These are phyloP conservation scores for Mixornis gularis DNA, from an alignment of 2,113 vertebrate genomes.

Conservation along the genomic window DNA sequence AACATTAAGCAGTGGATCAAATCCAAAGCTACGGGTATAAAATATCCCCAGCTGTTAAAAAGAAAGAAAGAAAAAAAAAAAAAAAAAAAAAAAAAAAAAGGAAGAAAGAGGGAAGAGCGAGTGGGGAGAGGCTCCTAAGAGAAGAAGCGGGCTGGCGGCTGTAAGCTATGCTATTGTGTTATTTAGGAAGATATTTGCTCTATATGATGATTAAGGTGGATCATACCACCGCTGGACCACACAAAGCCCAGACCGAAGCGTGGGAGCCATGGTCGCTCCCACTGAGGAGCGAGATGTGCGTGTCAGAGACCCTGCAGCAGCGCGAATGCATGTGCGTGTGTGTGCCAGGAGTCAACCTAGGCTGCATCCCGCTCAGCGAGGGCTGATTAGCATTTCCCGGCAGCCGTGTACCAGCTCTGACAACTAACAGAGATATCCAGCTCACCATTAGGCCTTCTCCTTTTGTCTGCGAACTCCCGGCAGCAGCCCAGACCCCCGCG, in stretches of 20 bases:
- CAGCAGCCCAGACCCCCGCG: background rate
- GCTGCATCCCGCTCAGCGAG: constrained; percentile 31
- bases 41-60: constrained; percentile 61
- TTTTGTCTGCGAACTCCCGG: constrained; percentile 77
- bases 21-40: constrained; percentile 71
- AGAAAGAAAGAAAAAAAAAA: background rate
- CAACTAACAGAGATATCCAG: constrained; percentile 95
- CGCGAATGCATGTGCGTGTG: background rate
- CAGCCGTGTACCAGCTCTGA: constrained; percentile 86
- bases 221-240: constrained; percentile 79
- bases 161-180: constrained; percentile 84
- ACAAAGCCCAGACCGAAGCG: constrained; percentile 82
- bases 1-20: constrained; percentile 77
- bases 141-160: constrained; percentile 69
- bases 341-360: background rate
- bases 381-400: constrained; percentile 89
- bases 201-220: constrained; percentile 87
- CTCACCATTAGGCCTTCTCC: constrained; percentile 79
- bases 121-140: constrained; percentile 15
- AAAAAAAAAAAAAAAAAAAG: background rate
- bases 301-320: background rate
- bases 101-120: background rate
- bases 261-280: constrained; percentile 79
- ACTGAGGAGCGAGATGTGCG: background rate
- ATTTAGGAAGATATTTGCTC: constrained; percentile 88